Percentiles rank a stretch among this genome's conserved stretches.
Evolutionary conservation across 2,797 vertebrate genomes (phyloP).

Genomic region (Coregonus sp.): DNA sequence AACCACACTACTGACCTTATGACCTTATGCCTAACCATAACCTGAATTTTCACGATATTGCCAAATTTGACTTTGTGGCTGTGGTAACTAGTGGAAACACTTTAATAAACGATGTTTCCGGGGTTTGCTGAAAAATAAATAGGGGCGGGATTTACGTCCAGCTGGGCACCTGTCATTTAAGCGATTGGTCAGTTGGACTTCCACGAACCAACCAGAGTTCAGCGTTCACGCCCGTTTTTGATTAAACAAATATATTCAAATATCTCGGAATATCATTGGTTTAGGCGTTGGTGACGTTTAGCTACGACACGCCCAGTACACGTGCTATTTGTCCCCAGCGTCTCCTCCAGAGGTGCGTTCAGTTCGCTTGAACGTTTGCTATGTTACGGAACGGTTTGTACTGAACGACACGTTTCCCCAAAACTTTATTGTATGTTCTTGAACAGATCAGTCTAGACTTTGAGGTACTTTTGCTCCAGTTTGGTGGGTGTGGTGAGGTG

Average conservation of each 20-base stretch:
- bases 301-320: not conserved
- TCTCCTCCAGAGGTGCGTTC: not conserved
- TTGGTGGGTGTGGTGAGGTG: too few species aligned
- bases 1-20: too few species aligned
- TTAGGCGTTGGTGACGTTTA: not conserved
- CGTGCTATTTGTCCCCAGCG: not conserved
- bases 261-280: not conserved
- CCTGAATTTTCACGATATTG: too few species aligned
- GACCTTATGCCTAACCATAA: too few species aligned
- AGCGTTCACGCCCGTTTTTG: not conserved
- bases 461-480: too few species aligned
- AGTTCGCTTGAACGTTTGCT: too few species aligned
- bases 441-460: too few species aligned
- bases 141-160: slow-evolving; percentile 63
- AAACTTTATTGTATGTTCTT: too few species aligned
- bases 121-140: slow-evolving; percentile 56
- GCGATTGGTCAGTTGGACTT: slow-evolving; percentile 62
- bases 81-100: too few species aligned
- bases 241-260: slow-evolving; percentile 58
- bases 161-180: slow-evolving; percentile 75
- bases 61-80: too few species aligned
- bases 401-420: too few species aligned
- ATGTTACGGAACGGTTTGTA: too few species aligned
- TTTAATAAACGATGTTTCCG: slow-evolving; percentile 68
- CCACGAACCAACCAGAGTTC: slow-evolving; percentile 50